phyloP scores from a whole-genome alignment of 2,113 vertebrate genomes.

The Psammodynastes pulverulentus region DNA sequence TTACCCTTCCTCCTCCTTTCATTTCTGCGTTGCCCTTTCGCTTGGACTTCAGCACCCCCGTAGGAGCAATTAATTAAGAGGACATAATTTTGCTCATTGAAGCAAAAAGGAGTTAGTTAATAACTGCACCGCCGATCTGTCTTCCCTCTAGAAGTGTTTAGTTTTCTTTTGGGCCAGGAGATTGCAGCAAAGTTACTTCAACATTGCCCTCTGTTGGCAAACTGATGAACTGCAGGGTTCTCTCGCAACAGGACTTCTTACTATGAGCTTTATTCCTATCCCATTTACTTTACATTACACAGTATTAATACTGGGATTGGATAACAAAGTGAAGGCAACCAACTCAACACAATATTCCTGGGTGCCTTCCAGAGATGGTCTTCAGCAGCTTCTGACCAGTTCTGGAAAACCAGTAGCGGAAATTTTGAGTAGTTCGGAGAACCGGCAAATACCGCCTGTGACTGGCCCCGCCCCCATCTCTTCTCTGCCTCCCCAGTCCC shows the following conservation, averaged over 20 bases:
- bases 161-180: not conserved
- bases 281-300: not conserved
- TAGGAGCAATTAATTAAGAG: not conserved
- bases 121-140: not conserved
- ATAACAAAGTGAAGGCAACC: not conserved
- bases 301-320: not conserved
- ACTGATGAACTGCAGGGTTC: not conserved
- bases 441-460: too few relatives aligned
- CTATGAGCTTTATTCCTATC: not conserved
- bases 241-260: not conserved
- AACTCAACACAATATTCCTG: too few relatives aligned
- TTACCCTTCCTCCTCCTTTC: not conserved
- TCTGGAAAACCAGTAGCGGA: too few relatives aligned
- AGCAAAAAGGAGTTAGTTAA: not conserved
- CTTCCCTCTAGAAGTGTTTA: not conserved
- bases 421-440: too few relatives aligned
- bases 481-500: too few relatives aligned
- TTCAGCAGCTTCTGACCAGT: too few relatives aligned
- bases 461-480: too few relatives aligned
- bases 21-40: not conserved
- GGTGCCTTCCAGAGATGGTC: too few relatives aligned
- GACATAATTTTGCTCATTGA: not conserved
- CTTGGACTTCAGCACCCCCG: not conserved
- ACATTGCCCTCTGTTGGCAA: constrained; percentile 15
- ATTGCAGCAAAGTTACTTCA: not conserved